Base-by-base conservation (phyloP, 2,797 vertebrate genomes). In the Heteromormyrus szaboi region DNA sequence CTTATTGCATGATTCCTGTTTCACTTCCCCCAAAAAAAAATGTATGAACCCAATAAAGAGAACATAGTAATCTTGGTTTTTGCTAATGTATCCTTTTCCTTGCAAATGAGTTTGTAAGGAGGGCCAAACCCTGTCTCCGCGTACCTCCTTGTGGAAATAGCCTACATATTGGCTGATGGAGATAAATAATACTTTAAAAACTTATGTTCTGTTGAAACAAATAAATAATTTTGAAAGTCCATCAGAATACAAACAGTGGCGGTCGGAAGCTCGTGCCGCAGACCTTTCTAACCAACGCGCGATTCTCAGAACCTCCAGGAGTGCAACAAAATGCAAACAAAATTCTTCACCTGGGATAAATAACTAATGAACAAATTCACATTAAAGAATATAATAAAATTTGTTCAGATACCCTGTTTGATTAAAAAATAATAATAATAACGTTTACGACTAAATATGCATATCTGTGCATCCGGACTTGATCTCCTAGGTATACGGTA, bases 361-460 rank as follows among this genome's bases (percentile, higher is more conserved):
- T 98, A 97, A 97, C 95, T 93, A 94, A 97, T 91, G 94, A 96
- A 97, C 96, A 97, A 96, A 96, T 97, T 98, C 97, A 98, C 97
- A 98, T 97, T 97, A 95, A 96, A 96, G 93, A 96, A 94, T 93
- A 93, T 87, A 90, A 97, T 96, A 97, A 97, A 96, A 97, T 96
- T 96, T 97, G 96, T 97, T 97, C 96, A 97, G 97, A 98, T 98
- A 99, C 98, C 98, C 98, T 99, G 98, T 99, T 98, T 97, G 97
- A 96, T 96, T 96, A 94, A 96, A 97, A 97, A 97, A 29, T 4
- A 68, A 68, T 2, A 68, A 72, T 14, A 65, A 65, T 25, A 95
- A 96, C 95, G 92, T 95, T 91, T 93, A 95, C 92, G 94, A 95
- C 94, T 94, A 96, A 96, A 96, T 93, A 96, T 95, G 91, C 89